Evolutionary conservation across 2,797 vertebrate genomes (phyloP).

Genomic region (Margarornis squamiger): DNA sequence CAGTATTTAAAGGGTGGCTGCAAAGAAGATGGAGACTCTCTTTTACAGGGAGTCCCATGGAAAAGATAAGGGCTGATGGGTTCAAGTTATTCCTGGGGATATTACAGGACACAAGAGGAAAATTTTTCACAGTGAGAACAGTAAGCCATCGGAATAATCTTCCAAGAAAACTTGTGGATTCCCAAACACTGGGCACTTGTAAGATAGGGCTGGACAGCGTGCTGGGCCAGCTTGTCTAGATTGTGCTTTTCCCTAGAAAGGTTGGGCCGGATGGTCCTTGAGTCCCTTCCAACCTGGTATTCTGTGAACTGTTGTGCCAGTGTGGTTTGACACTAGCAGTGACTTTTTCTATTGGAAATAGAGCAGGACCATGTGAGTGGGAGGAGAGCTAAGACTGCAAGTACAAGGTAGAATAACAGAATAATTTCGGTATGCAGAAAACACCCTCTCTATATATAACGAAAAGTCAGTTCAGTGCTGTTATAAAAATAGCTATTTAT

Average conservation of each 20-base stretch:
- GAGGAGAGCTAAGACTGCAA: constrained; percentile 6
- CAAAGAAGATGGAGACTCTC: not conserved
- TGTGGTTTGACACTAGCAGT: not conserved
- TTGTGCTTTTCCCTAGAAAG: not conserved
- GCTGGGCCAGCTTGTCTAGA: not conserved
- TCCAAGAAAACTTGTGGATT: not conserved
- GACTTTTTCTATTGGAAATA: not conserved
- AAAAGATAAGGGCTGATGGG: not conserved
- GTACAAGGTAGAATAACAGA: not conserved
- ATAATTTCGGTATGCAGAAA: not conserved
- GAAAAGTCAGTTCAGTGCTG: constrained; percentile 17
- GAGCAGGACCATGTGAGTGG: not conserved
- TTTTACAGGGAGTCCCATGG: not conserved
- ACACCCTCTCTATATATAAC: not conserved
- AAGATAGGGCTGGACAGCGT: not conserved
- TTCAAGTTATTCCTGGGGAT: not conserved
- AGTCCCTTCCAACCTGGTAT: not conserved
- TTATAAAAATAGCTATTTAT: constrained; percentile 31
- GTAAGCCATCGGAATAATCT: not conserved
- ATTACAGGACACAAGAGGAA: not conserved
- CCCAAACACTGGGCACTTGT: not conserved
- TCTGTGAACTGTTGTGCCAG: not conserved
- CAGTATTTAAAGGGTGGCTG: not conserved
- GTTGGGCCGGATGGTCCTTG: not conserved
- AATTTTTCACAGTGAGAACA: not conserved